A percentile compares a stretch with the other conserved stretches of the same genome.
These are phyloP conservation scores for Pycnomerus fuliginosus DNA, from an alignment of 2,888 invertebrate genomes.

Conservation along the genomic window DNA sequence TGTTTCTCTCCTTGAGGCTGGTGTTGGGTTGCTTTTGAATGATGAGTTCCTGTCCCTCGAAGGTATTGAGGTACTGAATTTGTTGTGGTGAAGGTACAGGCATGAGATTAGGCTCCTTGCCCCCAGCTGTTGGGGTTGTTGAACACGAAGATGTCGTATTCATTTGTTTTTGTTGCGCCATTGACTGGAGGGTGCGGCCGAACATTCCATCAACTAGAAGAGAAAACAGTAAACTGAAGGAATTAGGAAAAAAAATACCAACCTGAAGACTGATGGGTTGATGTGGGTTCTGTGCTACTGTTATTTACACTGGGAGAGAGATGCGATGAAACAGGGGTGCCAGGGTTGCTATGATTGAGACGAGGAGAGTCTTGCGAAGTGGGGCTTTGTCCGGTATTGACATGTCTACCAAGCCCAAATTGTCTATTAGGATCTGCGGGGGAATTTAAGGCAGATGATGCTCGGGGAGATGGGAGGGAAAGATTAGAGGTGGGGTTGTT, in stretches of 20 bases:
- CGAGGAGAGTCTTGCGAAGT: slow-evolving; percentile 64
- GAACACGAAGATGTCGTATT: slow-evolving; percentile 47
- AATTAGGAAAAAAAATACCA: neutral
- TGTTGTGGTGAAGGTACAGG: slow-evolving; percentile 96
- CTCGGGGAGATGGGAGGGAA: slow-evolving; percentile 72
- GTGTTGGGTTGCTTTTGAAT: slow-evolving; percentile 96
- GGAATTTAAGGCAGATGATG: slow-evolving; percentile 68
- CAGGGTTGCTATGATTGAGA: slow-evolving; percentile 69
- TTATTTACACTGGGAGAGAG: slow-evolving; percentile 59
- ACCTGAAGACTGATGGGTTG: slow-evolving; percentile 51
- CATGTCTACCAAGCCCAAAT: slow-evolving; percentile 54
- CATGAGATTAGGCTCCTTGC: slow-evolving; percentile 86
- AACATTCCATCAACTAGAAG: slow-evolving; percentile 62
- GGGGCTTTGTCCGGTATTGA: slow-evolving; percentile 62
- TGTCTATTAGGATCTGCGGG: slow-evolving; percentile 64
- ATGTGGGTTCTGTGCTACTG: slow-evolving; percentile 49
- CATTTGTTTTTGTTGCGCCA: slow-evolving; percentile 61
- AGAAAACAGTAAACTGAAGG: slow-evolving; percentile 6
- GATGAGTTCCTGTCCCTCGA: slow-evolving; percentile 94
- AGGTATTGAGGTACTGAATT: slow-evolving; percentile 92
- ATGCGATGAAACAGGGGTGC: slow-evolving; percentile 68
- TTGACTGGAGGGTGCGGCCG: slow-evolving; percentile 63
- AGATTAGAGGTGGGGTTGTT: slow-evolving; percentile 70
- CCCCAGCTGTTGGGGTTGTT: slow-evolving; percentile 36
- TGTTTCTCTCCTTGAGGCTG: slow-evolving; percentile 75